Conservation (phyloP, 2,888 invertebrate species). For the Biston stratarius region DNA sequence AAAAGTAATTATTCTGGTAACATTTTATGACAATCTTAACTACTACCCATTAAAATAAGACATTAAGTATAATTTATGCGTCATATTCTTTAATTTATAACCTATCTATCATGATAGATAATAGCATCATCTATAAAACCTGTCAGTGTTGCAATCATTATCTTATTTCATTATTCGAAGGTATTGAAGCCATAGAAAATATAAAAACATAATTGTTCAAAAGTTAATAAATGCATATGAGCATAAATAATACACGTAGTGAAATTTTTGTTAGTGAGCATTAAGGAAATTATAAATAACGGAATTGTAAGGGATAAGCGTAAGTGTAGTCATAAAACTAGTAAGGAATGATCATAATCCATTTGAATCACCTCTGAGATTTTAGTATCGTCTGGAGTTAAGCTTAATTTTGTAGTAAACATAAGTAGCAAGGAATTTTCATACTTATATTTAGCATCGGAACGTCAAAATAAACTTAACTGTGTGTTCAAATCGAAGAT, state of each 20-base stretch:
- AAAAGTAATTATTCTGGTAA: conserved; percentile 10
- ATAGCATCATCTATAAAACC: conserved; percentile 29
- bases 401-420: not conserved
- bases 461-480: no score
- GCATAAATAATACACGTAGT: conserved; percentile 34
- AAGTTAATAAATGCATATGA: conserved; percentile 28
- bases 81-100: conserved; percentile 35
- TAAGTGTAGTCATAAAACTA: conserved; percentile 35
- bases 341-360: conserved; percentile 35
- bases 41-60: conserved; percentile 37
- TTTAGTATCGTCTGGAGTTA: conserved; percentile 18
- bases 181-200: conserved; percentile 21
- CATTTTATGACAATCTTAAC: conserved; percentile 22
- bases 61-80: conserved; percentile 38
- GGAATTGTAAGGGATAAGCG: conserved; percentile 36
- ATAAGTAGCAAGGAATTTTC: no score
- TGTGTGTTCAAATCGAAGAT: no score
- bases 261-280: conserved; percentile 36
- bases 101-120: conserved; percentile 39
- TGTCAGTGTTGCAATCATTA: conserved; percentile 35
- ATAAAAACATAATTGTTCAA: conserved; percentile 41
- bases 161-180: conserved; percentile 41
- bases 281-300: conserved; percentile 41
- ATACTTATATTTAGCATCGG: no score
- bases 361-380: conserved; percentile 25